A percentile compares a stretch with the other conserved stretches of the same genome.
These are phyloP conservation scores for Ophioninae sp. DNA, from an alignment of 2,888 invertebrate species.

Conservation along the genomic window DNA sequence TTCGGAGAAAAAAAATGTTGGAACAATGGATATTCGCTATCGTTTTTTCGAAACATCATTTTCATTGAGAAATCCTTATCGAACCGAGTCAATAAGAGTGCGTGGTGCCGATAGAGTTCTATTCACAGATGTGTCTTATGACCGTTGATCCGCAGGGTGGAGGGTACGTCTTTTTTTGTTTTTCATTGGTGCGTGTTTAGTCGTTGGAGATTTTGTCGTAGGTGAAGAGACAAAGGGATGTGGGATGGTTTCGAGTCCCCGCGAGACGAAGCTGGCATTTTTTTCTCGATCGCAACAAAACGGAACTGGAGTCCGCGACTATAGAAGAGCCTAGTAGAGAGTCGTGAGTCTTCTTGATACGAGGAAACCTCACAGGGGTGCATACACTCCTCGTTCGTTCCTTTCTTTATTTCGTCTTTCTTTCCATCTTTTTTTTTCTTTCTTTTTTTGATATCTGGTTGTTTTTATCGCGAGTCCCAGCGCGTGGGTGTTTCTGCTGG, in stretches of 20 bases:
- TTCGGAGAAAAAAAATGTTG: no score
- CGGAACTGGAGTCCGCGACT: constrained; percentile 59
- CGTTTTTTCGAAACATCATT: no score
- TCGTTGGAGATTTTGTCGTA: constrained; percentile 48
- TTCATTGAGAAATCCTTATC: not conserved
- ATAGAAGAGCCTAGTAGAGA: constrained; percentile 38
- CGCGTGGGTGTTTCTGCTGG: constrained; percentile 64
- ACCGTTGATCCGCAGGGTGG: constrained; percentile 50
- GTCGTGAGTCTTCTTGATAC: constrained; percentile 48
- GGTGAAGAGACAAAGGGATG: constrained; percentile 63
- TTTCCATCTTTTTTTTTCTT: constrained; percentile 46
- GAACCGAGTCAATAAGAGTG: not conserved
- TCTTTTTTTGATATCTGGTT: constrained; percentile 34
- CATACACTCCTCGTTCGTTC: constrained; percentile 29
- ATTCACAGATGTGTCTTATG: constrained; percentile 53
- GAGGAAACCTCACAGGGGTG: constrained; percentile 25
- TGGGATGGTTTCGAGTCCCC: constrained; percentile 36
- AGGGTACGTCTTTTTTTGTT: constrained; percentile 42
- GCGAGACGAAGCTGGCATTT: constrained; percentile 45
- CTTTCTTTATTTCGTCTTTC: constrained; percentile 32
- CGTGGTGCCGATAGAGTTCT: not conserved
- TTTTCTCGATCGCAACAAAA: constrained; percentile 58
- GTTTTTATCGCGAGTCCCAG: constrained; percentile 57
- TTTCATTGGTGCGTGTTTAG: constrained; percentile 19
- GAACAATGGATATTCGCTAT: no score